A percentile compares a stretch with the other conserved stretches of the same genome.
phyloP scores from a whole-genome alignment of 2,797 vertebrate species.

The Emydoidea blandingii region DNA sequence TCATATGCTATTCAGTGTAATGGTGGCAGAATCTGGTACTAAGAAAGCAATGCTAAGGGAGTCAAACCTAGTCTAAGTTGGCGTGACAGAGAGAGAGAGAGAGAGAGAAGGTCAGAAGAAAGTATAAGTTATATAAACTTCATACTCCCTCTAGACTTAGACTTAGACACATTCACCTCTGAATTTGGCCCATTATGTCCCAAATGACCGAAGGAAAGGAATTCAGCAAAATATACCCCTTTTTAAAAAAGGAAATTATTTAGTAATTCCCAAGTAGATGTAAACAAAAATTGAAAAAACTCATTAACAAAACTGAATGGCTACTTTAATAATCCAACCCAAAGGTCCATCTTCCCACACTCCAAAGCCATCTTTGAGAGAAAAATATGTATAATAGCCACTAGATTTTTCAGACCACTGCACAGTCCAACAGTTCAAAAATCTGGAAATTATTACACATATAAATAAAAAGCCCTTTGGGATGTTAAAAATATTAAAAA shows the following conservation, averaged over 20 bases:
- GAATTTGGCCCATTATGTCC: background rate
- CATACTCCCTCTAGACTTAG: background rate
- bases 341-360: background rate
- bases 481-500: constrained; percentile 64
- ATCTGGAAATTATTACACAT: constrained; percentile 67
- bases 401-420: constrained; percentile 34
- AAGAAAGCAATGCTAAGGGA: background rate
- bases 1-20: background rate
- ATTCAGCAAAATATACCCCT: background rate
- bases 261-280: background rate
- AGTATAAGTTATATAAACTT: background rate
- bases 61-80: background rate
- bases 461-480: constrained; percentile 46
- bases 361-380: constrained; percentile 11
- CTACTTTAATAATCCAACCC: constrained; percentile 22
- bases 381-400: constrained; percentile 43
- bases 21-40: background rate
- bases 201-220: background rate
- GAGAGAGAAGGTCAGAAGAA: background rate
- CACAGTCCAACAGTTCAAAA: constrained; percentile 41
- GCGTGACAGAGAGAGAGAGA: background rate
- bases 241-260: background rate
- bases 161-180: background rate
- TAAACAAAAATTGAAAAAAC: constrained; percentile 27
- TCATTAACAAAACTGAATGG: background rate